Evolutionary conservation across 2,113 vertebrate species (phyloP).

Genomic region (Oceanites oceanicus): DNA sequence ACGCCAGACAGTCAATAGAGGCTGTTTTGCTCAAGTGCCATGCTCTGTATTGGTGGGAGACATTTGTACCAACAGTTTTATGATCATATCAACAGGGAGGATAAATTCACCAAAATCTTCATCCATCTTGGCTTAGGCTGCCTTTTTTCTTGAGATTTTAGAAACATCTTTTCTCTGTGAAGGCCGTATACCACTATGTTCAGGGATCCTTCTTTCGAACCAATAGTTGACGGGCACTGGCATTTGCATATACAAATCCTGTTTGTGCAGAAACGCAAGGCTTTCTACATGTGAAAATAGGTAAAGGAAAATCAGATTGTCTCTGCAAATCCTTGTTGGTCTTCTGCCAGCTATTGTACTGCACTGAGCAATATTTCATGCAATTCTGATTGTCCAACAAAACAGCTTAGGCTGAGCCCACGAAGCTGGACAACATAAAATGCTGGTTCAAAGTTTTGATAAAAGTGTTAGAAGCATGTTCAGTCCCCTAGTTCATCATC

Average conservation of each 20-base stretch:
- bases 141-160: background rate
- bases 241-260: background rate
- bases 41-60: background rate
- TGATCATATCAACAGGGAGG: background rate
- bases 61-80: background rate
- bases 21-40: background rate
- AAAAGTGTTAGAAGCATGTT: background rate
- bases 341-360: background rate
- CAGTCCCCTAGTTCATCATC: background rate
- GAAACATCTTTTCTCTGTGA: background rate
- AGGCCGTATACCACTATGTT: background rate
- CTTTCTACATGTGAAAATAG: background rate
- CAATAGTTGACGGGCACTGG: background rate
- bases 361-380: background rate
- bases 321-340: background rate
- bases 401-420: background rate
- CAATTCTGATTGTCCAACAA: background rate
- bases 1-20: background rate
- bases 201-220: background rate
- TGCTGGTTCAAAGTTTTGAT: background rate
- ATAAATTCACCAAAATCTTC: background rate
- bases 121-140: background rate
- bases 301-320: background rate
- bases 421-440: background rate
- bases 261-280: background rate